These are phyloP conservation scores for Boloria euphrosyne DNA, from an alignment of 2,888 invertebrate species.

Conservation along the genomic window DNA sequence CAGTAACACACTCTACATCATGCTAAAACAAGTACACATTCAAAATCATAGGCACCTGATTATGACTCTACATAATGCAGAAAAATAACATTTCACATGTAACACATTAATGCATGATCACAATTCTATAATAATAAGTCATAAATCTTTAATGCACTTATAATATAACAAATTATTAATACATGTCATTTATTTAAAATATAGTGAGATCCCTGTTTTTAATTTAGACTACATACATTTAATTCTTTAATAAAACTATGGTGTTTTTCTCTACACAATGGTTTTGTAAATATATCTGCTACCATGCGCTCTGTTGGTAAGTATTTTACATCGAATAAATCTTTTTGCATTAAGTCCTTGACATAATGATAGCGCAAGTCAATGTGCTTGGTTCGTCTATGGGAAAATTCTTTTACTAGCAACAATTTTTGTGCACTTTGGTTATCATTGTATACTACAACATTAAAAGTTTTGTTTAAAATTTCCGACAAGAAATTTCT, in stretches of 20 bases:
- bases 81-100: too few relatives aligned
- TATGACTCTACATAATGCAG: too few relatives aligned
- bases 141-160: too few relatives aligned
- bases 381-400: slow-evolving; percentile 32
- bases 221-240: neutral
- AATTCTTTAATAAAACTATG: slow-evolving; percentile 10
- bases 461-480: slow-evolving; percentile 27
- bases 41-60: too few relatives aligned
- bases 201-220: too few relatives aligned
- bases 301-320: slow-evolving; percentile 17
- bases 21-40: too few relatives aligned
- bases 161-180: too few relatives aligned
- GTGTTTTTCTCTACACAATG: slow-evolving; percentile 8
- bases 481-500: slow-evolving; percentile 1
- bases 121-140: too few relatives aligned
- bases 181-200: too few relatives aligned
- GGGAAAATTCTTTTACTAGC: slow-evolving; percentile 20
- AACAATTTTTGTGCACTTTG: slow-evolving; percentile 1
- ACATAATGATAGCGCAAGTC: slow-evolving; percentile 23
- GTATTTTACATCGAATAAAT: slow-evolving; percentile 21
- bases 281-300: slow-evolving; percentile 23
- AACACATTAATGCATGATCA: too few relatives aligned
- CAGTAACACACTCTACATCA: too few relatives aligned
- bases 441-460: slow-evolving; percentile 32
- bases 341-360: neutral